phyloP scores from a whole-genome alignment of 2,888 invertebrate species.

The Nematopogon swammerdamellus region DNA sequence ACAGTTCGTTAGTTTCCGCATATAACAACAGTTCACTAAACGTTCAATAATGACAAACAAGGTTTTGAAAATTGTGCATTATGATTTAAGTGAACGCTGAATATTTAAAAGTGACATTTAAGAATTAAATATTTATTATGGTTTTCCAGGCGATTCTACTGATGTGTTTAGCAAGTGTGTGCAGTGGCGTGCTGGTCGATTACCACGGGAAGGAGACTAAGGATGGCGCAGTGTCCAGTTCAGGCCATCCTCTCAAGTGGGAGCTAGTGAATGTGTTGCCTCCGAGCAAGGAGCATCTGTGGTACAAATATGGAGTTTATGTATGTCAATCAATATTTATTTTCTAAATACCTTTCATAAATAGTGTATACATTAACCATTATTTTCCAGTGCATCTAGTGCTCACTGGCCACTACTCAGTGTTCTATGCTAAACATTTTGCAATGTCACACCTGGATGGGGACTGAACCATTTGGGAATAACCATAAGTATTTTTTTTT shows the following conservation, averaged over 20 bases:
- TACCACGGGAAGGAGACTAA: background rate
- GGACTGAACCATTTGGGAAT: background rate
- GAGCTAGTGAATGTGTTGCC: constrained; percentile 32
- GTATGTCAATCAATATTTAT: constrained; percentile 6
- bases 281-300: constrained; percentile 22
- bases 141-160: background rate
- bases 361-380: too few species aligned
- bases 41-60: background rate
- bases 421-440: constrained; percentile 1
- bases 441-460: background rate
- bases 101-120: too few species aligned
- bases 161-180: background rate
- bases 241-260: constrained; percentile 22
- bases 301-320: constrained; percentile 7
- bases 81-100: too few species aligned
- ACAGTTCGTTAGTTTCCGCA: constrained; percentile 31
- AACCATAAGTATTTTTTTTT: constrained; percentile 5
- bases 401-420: too few species aligned
- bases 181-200: background rate
- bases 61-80: too few species aligned
- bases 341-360: background rate
- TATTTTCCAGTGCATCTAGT: too few species aligned
- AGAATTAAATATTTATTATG: too few species aligned
- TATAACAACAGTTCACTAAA: background rate
- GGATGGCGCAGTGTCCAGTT: too few species aligned